A percentile compares a stretch with the other conserved stretches of the same genome.
phyloP scores from a whole-genome alignment of 2,888 invertebrate species.

The Theodoxus fluviatilis region DNA sequence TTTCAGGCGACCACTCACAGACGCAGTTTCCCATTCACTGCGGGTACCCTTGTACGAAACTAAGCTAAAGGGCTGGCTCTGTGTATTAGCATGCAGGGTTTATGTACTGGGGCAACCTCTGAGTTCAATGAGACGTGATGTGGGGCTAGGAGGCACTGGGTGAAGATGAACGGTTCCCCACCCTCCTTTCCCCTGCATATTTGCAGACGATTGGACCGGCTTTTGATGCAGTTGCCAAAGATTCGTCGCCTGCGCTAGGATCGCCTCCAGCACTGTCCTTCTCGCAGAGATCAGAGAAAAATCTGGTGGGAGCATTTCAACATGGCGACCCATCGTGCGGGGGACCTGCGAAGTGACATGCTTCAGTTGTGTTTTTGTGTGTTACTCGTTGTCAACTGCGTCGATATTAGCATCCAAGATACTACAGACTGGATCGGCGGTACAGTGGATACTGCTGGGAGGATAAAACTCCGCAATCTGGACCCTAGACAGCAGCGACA shows the following conservation, averaged over 20 bases:
- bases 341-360: slow-evolving; percentile 27
- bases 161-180: no score
- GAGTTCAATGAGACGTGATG: no score
- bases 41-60: slow-evolving; percentile 20
- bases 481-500: slow-evolving; percentile 34
- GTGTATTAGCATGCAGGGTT: slow-evolving; percentile 40
- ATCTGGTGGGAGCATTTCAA: no score
- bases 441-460: slow-evolving; percentile 28
- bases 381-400: slow-evolving; percentile 28
- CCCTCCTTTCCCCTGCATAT: slow-evolving; percentile 36
- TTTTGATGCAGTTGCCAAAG: slow-evolving; percentile 26
- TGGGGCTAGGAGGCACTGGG: no score
- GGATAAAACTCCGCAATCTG: slow-evolving; percentile 35
- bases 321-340: slow-evolving; percentile 40
- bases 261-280: no score
- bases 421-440: slow-evolving; percentile 33
- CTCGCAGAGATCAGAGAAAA: no score
- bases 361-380: slow-evolving; percentile 31
- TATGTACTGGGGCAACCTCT: no score
- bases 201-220: slow-evolving; percentile 36
- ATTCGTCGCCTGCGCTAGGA: slow-evolving; percentile 22
- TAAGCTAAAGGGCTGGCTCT: slow-evolving; percentile 34
- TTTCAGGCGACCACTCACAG: not conserved
- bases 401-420: slow-evolving; percentile 29
- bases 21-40: slow-evolving; percentile 13